phyloP scores from a whole-genome alignment of 2,113 vertebrate species.

The Apaloderma vittatum region DNA sequence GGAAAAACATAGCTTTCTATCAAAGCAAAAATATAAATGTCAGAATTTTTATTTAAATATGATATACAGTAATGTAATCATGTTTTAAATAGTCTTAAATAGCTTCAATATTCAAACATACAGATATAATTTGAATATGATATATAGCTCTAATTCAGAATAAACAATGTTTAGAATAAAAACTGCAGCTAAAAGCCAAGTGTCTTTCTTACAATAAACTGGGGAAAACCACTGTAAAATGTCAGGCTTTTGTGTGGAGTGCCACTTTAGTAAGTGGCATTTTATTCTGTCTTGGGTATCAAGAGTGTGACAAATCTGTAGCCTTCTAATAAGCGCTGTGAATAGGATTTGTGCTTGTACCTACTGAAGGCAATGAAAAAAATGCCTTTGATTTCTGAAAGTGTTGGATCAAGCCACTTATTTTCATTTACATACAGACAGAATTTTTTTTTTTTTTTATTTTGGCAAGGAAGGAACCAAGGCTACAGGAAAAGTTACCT shows the following conservation, averaged over 20 bases:
- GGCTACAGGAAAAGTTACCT: neutral
- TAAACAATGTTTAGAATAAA: neutral
- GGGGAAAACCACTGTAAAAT: neutral
- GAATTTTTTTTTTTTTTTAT: neutral
- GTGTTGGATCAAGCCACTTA: neutral
- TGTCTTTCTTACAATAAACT: neutral
- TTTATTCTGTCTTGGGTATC: neutral
- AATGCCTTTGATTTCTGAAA: neutral
- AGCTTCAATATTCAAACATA: conserved; percentile 17
- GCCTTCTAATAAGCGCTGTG: neutral
- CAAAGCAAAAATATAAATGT: conserved; percentile 26
- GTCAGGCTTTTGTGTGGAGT: neutral
- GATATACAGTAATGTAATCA: conserved; percentile 32
- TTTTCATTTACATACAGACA: neutral
- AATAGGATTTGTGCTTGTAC: conserved; percentile 2
- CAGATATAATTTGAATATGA: neutral
- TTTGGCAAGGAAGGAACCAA: neutral
- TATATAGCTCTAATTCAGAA: neutral
- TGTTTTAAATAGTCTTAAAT: conserved; percentile 39
- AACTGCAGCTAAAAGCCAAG: neutral
- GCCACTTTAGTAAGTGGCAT: neutral
- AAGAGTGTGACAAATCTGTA: neutral
- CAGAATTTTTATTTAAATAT: conserved; percentile 23
- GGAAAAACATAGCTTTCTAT: conserved; percentile 31
- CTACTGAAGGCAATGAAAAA: neutral